These are phyloP conservation scores for Lacerta agilis DNA, from an alignment of 2,797 vertebrate genomes.

Conservation along the genomic window DNA sequence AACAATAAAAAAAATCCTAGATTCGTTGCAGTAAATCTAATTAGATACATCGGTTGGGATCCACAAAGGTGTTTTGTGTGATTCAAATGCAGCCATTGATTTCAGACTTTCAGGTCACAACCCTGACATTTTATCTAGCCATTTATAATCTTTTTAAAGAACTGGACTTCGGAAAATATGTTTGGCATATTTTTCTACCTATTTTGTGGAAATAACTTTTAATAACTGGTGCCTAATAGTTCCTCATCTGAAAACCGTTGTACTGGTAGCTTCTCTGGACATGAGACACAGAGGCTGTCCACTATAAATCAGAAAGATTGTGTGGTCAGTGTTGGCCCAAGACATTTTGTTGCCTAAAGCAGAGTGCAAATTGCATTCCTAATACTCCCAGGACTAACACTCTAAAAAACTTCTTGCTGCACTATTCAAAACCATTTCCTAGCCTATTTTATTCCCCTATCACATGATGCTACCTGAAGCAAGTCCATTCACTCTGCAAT, in stretches of 20 bases:
- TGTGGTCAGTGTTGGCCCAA: background rate
- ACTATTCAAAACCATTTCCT: background rate
- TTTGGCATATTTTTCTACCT: background rate
- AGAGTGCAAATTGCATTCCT: no score
- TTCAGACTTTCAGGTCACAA: rapidly evolving
- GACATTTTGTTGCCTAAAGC: no score
- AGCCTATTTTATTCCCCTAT: background rate
- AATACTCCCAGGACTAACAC: background rate
- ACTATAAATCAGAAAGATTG: background rate
- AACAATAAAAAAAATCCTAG: no score
- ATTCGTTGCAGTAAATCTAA: no score
- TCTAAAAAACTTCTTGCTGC: background rate
- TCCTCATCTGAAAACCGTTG: background rate
- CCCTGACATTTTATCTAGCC: background rate
- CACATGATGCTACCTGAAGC: background rate
- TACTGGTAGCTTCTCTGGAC: background rate
- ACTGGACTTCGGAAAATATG: background rate
- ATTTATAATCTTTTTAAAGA: background rate
- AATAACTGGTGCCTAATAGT: background rate
- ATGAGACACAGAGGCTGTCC: background rate
- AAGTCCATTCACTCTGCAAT: background rate
- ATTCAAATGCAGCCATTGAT: background rate
- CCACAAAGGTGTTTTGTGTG: no score
- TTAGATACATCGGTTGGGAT: no score
- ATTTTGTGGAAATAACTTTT: background rate